Evolutionary conservation across 2,888 invertebrate species (phyloP).

Genomic region (Phortica magna): DNA sequence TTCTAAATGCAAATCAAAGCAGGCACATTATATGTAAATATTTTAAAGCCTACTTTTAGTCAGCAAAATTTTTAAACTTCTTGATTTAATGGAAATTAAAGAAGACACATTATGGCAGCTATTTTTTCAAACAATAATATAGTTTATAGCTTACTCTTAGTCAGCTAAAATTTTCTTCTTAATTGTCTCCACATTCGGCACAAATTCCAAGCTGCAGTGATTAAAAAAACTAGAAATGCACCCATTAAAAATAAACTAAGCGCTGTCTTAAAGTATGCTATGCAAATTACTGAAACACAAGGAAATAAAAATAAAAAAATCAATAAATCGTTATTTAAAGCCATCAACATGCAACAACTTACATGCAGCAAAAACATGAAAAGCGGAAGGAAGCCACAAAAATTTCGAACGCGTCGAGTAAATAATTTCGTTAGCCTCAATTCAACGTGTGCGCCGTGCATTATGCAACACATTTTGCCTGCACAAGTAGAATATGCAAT

Average conservation of each 20-base stretch:
- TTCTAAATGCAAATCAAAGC: not conserved
- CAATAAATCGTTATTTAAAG: slow-evolving; percentile 25
- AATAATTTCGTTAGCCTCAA: slow-evolving; percentile 13
- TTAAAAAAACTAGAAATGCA: too few relatives aligned
- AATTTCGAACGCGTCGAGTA: not conserved
- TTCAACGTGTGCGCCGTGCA: not conserved
- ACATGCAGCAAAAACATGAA: not conserved
- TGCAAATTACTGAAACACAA: slow-evolving; percentile 6
- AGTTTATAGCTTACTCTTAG: not conserved
- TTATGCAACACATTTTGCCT: slow-evolving; percentile 10
- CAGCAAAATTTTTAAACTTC: not conserved
- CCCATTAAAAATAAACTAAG: not conserved
- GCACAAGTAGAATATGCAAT: slow-evolving; percentile 5
- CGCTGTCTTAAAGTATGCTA: slow-evolving; percentile 2
- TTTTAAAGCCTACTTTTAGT: not conserved
- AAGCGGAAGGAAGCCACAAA: slow-evolving; percentile 29
- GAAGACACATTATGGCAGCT: too few relatives aligned
- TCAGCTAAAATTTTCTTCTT: not conserved
- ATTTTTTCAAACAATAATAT: too few relatives aligned
- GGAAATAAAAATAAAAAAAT: slow-evolving; percentile 16
- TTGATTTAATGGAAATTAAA: too few relatives aligned
- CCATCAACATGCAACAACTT: not conserved
- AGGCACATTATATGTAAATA: too few relatives aligned
- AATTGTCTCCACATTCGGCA: too few relatives aligned
- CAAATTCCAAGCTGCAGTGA: not conserved